Conservation (phyloP, 2,113 vertebrate species). For the Progne subis region DNA sequence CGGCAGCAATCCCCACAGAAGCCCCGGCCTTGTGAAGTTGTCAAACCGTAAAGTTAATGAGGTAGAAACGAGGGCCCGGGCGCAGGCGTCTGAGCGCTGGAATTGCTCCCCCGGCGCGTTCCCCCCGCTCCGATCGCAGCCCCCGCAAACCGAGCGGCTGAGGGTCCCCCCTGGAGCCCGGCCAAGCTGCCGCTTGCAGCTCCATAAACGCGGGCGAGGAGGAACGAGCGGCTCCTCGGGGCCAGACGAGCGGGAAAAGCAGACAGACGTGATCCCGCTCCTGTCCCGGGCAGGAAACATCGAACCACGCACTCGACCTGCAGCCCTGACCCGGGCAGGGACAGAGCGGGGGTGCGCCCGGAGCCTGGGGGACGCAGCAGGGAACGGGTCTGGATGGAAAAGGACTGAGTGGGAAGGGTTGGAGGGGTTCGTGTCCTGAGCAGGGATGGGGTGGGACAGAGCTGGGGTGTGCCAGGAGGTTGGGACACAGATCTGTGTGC, state of each 20-base stretch:
- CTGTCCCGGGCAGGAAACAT: not conserved
- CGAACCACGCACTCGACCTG: not conserved
- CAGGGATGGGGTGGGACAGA: no score
- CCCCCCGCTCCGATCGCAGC: not conserved
- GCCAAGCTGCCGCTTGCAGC: conserved; percentile 23
- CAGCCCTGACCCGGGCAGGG: not conserved
- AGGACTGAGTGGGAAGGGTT: not conserved
- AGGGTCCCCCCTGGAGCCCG: conserved; percentile 25
- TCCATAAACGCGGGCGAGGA: not conserved
- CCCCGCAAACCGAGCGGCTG: conserved; percentile 39
- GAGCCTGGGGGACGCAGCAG: fast-evolving
- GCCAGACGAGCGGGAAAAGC: conserved; percentile 23
- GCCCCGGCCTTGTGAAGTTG: conserved; percentile 61
- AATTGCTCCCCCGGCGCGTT: conserved; percentile 33
- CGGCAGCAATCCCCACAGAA: conserved; percentile 17
- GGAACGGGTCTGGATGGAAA: fast-evolving
- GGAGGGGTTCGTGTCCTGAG: fast-evolving
- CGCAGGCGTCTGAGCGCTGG: conserved; percentile 14
- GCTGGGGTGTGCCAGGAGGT: not conserved
- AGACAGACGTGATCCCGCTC: not conserved
- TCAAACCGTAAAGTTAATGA: conserved; percentile 74
- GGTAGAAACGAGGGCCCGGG: conserved; percentile 66
- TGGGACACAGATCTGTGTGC: no score
- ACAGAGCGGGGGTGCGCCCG: fast-evolving
- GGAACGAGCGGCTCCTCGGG: not conserved